A percentile compares a stretch with the other conserved stretches of the same genome.
Evolutionary conservation across 1,140 invertebrate genomes (phyloP).

Genomic region (Drosophila simulans): DNA sequence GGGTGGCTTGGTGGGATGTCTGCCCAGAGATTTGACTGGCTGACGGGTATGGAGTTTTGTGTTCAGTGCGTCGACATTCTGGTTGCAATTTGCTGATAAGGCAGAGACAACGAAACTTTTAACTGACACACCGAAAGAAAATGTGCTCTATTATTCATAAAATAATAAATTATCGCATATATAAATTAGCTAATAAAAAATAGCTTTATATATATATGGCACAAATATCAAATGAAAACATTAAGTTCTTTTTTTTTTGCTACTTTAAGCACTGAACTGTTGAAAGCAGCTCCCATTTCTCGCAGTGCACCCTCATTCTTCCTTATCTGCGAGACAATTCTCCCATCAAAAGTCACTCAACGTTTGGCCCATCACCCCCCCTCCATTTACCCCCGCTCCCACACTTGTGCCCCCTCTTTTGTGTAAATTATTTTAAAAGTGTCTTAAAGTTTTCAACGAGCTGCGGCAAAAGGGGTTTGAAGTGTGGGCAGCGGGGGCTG

Average conservation of each 20-base stretch:
- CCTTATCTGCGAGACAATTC: slow-evolving; percentile 36
- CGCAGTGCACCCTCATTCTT: background rate
- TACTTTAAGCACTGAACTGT: no score
- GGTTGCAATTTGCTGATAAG: slow-evolving; percentile 76
- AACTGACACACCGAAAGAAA: background rate
- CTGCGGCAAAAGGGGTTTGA: slow-evolving; percentile 2
- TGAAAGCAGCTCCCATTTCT: background rate
- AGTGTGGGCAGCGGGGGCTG: background rate
- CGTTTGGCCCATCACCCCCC: slow-evolving; percentile 5
- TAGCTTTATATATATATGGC: no score
- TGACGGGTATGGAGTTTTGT: slow-evolving; percentile 57
- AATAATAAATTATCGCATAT: no score
- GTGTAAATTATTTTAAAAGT: slow-evolving; percentile 74
- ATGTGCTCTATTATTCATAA: background rate
- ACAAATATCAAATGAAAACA: no score
- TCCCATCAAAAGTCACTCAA: slow-evolving; percentile 72
- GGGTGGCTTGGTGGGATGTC: background rate
- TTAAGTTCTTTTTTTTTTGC: no score
- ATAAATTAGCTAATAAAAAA: no score
- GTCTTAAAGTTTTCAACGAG: slow-evolving; percentile 61
- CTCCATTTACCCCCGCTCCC: background rate
- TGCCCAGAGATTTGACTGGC: slow-evolving; percentile 48
- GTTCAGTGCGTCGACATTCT: slow-evolving; percentile 60
- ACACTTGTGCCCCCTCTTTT: slow-evolving; percentile 6
- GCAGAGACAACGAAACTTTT: slow-evolving; percentile 28